A percentile compares a stretch with the other conserved stretches of the same genome.
Evolutionary conservation across 2,888 invertebrate genomes (phyloP).

Genomic region (Oscheius sp.): DNA sequence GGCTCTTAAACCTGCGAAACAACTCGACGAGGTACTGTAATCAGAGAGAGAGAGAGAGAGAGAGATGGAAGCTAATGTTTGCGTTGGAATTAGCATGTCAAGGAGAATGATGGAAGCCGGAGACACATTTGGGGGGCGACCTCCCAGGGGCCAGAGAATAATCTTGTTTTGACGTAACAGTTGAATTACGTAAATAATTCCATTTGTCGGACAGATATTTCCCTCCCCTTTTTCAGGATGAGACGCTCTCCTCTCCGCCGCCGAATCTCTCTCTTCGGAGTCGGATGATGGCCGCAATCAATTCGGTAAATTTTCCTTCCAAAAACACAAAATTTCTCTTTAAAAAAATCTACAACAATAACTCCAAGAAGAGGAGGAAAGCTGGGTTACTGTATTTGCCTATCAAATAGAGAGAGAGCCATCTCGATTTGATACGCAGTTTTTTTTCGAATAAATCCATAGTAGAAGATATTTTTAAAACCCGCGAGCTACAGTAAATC

Average conservation of each 20-base stretch:
- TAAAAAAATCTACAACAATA: too few species aligned
- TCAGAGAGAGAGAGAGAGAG: neutral
- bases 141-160: neutral
- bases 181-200: neutral
- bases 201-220: too few species aligned
- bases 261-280: conserved; percentile 62
- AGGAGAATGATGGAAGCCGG: conserved; percentile 2
- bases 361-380: too few species aligned
- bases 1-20: conserved; percentile 17
- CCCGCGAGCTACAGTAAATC: too few species aligned
- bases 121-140: neutral
- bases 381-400: too few species aligned
- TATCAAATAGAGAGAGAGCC: too few species aligned
- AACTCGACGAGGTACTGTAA: conserved; percentile 6
- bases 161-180: neutral
- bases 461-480: too few species aligned
- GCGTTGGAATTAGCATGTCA: neutral
- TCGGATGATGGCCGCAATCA: conserved; percentile 64
- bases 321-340: too few species aligned
- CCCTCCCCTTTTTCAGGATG: conserved; percentile 5
- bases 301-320: conserved; percentile 37
- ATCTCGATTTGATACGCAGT: too few species aligned
- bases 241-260: conserved; percentile 35
- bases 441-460: too few species aligned
- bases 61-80: too few species aligned